These are phyloP conservation scores for Epistrophella euchroma DNA, from an alignment of 2,888 invertebrate genomes.

Conservation along the genomic window DNA sequence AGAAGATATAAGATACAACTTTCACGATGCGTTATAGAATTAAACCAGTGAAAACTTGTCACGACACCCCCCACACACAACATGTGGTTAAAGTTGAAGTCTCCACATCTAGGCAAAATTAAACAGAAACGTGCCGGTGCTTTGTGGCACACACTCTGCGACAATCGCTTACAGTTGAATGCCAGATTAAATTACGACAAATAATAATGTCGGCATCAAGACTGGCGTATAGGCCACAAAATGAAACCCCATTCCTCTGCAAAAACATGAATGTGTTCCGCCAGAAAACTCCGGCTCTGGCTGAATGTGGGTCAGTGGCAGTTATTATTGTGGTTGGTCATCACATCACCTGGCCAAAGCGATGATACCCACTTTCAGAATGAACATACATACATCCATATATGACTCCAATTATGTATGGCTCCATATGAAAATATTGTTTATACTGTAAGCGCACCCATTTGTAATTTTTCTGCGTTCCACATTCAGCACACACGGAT, in stretches of 20 bases:
- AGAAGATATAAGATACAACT: slow-evolving; percentile 36
- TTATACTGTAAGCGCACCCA: slow-evolving; percentile 59
- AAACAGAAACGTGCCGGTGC: slow-evolving; percentile 3
- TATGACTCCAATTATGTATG: slow-evolving; percentile 18
- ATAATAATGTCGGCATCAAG: background rate
- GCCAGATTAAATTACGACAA: slow-evolving; percentile 21
- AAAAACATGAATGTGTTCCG: background rate
- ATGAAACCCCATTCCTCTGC: slow-evolving; percentile 19
- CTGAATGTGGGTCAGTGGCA: slow-evolving; percentile 29
- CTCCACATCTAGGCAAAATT: slow-evolving; percentile 2
- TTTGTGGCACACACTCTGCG: slow-evolving; percentile 1
- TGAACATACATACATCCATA: background rate
- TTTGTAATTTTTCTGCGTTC: slow-evolving; percentile 47
- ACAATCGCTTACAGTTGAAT: slow-evolving; percentile 20
- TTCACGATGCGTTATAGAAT: slow-evolving; percentile 40
- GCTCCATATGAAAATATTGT: slow-evolving; percentile 17
- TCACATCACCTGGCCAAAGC: slow-evolving; percentile 6
- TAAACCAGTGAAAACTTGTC: slow-evolving; percentile 27
- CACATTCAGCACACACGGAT: slow-evolving; percentile 34
- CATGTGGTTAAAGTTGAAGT: background rate
- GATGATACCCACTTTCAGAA: slow-evolving; percentile 17
- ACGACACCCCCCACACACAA: slow-evolving; percentile 7
- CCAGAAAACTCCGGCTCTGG: slow-evolving; percentile 20
- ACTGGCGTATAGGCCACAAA: background rate
- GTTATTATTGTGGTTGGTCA: slow-evolving; percentile 15